Evolutionary conservation across 2,888 invertebrate genomes (phyloP).

Genomic region (Peribatodes rhomboidaria): DNA sequence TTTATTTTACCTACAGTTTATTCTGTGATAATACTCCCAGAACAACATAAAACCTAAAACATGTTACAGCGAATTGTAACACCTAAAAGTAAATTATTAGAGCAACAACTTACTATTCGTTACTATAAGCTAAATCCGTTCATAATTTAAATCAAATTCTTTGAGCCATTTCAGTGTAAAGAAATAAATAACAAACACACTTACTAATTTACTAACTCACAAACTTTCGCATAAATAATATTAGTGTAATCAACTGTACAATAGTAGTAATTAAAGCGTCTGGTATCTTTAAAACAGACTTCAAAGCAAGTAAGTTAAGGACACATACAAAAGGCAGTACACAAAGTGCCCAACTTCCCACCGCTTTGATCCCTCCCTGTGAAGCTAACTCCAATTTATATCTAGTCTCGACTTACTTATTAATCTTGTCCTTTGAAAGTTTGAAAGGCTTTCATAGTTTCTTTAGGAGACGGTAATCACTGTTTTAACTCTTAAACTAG

Average conservation of each 20-base stretch:
- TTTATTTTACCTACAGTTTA: no score
- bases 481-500: constrained; percentile 25
- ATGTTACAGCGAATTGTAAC: no score
- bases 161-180: neutral
- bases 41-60: no score
- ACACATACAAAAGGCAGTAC: neutral
- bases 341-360: neutral
- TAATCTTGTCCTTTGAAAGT: constrained; percentile 45
- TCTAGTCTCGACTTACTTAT: constrained; percentile 50
- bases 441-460: constrained; percentile 43
- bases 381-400: constrained; percentile 50
- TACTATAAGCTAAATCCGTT: no score
- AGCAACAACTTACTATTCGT: no score
- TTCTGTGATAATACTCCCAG: no score
- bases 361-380: constrained; percentile 34
- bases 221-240: neutral
- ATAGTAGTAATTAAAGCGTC: neutral
- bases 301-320: constrained; percentile 13
- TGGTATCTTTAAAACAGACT: neutral
- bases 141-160: no score
- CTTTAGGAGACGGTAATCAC: constrained; percentile 44
- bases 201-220: neutral
- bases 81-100: no score
- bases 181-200: neutral
- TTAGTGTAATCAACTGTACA: neutral